Conservation (phyloP, 2,113 vertebrate genomes). For the Corydoras sp. region DNA sequence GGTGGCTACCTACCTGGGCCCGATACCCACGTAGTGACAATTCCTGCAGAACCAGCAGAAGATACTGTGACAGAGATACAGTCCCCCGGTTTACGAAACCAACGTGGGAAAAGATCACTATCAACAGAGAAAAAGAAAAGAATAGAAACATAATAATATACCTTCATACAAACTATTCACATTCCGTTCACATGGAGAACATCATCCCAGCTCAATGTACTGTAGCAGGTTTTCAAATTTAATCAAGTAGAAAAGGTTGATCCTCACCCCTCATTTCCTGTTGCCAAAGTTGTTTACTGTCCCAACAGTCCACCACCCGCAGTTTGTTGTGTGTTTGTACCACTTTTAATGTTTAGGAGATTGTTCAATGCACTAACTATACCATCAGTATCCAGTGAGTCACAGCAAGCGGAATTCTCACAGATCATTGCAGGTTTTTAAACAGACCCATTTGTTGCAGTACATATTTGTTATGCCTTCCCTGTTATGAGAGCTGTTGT, state of each 20-base stretch:
- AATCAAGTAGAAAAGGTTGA: slow-evolving; percentile 49
- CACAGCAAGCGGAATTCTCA: slow-evolving; percentile 21
- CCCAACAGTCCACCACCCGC: slow-evolving; percentile 57
- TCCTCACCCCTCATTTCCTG: slow-evolving; percentile 45
- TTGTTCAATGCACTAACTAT: slow-evolving; percentile 59
- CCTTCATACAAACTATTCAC: slow-evolving; percentile 41
- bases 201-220: slow-evolving; percentile 13
- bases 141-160: slow-evolving; percentile 59
- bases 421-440: slow-evolving; percentile 23
- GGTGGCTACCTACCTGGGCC: slow-evolving; percentile 82
- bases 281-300: slow-evolving; percentile 62
- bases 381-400: slow-evolving; percentile 39
- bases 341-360: slow-evolving; percentile 58
- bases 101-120: slow-evolving; percentile 83
- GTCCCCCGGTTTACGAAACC: slow-evolving; percentile 66
- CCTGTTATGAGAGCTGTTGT: slow-evolving; percentile 53
- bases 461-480: slow-evolving; percentile 50
- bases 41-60: slow-evolving; percentile 79
- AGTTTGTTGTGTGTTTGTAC: slow-evolving; percentile 64
- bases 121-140: slow-evolving; percentile 65
- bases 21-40: slow-evolving; percentile 81
- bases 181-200: slow-evolving; percentile 20
- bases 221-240: slow-evolving; percentile 28
- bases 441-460: slow-evolving; percentile 44
- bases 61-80: slow-evolving; percentile 82